Evolutionary conservation across 2,797 vertebrate genomes (phyloP).

Genomic region (Carapus acus): DNA sequence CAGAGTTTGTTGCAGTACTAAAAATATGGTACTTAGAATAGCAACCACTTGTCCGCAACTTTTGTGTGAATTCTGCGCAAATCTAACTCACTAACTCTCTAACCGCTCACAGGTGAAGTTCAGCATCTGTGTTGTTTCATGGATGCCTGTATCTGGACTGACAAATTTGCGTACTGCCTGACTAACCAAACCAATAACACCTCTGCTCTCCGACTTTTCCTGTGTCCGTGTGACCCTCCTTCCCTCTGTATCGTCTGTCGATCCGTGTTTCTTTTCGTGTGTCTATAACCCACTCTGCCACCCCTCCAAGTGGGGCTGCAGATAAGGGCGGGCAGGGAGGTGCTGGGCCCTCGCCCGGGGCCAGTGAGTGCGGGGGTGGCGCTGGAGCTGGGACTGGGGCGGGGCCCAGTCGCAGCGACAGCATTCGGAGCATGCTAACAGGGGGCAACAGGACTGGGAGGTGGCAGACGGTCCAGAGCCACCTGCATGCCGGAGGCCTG

Average conservation of each 20-base stretch:
- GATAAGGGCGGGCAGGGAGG: conserved; percentile 85
- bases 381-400: conserved; percentile 78
- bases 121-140: conserved; percentile 13
- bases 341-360: conserved; percentile 70
- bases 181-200: conserved; percentile 45
- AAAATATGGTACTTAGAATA: conserved; percentile 3
- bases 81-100: conserved; percentile 11
- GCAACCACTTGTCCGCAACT: conserved; percentile 4
- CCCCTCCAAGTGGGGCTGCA: conserved; percentile 85
- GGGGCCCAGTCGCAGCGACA: conserved; percentile 88
- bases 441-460: conserved; percentile 87
- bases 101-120: conserved; percentile 18
- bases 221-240: conserved; percentile 39
- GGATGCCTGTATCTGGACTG: conserved; percentile 28
- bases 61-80: conserved; percentile 14
- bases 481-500: conserved; percentile 96
- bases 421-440: conserved; percentile 80
- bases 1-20: neutral
- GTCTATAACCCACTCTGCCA: conserved; percentile 40
- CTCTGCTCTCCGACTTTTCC: conserved; percentile 69
- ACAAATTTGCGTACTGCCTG: conserved; percentile 29
- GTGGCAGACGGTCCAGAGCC: conserved; percentile 96
- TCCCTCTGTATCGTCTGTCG: conserved; percentile 44
- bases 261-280: conserved; percentile 60
- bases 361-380: conserved; percentile 62